Conservation (phyloP, 2,113 vertebrate genomes). For the Malurus cyaneus region DNA sequence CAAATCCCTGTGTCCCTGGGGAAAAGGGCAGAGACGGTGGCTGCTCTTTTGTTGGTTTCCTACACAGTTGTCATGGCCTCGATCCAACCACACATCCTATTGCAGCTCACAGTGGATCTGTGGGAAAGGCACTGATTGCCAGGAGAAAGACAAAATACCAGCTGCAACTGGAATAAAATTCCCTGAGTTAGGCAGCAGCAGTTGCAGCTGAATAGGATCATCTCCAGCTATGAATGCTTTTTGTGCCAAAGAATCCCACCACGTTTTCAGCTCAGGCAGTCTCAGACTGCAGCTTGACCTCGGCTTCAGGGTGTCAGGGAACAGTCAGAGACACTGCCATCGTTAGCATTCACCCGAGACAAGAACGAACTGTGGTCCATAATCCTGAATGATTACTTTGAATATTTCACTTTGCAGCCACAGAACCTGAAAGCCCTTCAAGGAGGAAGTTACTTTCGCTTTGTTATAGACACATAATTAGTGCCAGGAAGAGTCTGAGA, state of each 20-base stretch:
- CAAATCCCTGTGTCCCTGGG: not conserved
- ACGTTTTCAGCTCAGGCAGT: not conserved
- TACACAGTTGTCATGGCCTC: not conserved
- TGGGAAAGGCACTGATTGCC: slow-evolving; percentile 28
- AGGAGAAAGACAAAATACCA: slow-evolving; percentile 32
- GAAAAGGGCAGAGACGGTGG: not conserved
- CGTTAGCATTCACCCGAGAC: not conserved
- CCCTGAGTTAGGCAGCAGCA: not conserved
- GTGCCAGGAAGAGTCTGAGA: not conserved
- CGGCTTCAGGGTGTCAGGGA: not conserved
- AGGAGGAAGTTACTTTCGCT: not conserved
- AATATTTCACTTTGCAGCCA: not conserved
- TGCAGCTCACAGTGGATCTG: not conserved
- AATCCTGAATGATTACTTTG: fast-evolving
- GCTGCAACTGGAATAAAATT: not conserved
- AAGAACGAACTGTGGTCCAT: fast-evolving
- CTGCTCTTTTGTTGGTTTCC: not conserved
- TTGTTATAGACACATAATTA: not conserved
- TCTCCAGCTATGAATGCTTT: not conserved
- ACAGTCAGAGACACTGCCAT: not conserved
- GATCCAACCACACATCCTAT: not conserved
- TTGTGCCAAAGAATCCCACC: not conserved
- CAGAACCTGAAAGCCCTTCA: fast-evolving
- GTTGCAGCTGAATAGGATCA: not conserved
- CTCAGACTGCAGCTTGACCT: not conserved